Evolutionary conservation across 2,888 invertebrate genomes (phyloP).

Genomic region (Cosmia trapezina): DNA sequence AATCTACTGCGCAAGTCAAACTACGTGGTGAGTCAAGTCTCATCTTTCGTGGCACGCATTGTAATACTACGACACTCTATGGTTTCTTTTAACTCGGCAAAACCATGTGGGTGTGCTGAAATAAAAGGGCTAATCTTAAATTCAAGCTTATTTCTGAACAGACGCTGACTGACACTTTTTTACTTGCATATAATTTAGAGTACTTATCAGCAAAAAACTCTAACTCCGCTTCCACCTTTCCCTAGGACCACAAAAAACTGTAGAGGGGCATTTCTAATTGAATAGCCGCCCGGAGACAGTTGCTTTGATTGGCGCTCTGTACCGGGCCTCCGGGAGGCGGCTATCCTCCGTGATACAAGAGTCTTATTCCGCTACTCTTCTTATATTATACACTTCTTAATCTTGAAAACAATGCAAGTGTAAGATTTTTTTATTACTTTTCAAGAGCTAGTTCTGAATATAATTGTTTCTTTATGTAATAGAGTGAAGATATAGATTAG

Average conservation of each 20-base stretch:
- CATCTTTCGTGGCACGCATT: too few relatives aligned
- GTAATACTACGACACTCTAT: background rate
- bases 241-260: conserved; percentile 45
- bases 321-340: conserved; percentile 43
- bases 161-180: background rate
- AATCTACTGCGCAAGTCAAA: too few relatives aligned
- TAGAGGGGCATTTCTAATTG: conserved; percentile 77
- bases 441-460: background rate
- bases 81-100: background rate
- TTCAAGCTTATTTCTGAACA: background rate
- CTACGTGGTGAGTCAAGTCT: too few relatives aligned
- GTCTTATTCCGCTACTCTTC: conserved; percentile 50
- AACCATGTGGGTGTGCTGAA: background rate
- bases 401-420: conserved; percentile 49
- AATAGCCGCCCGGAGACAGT: conserved; percentile 78
- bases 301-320: conserved; percentile 75
- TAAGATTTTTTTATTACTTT: conserved; percentile 35
- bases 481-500: background rate
- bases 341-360: conserved; percentile 47
- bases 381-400: conserved; percentile 61
- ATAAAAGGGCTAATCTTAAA: background rate
- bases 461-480: background rate
- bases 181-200: background rate
- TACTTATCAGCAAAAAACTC: background rate
- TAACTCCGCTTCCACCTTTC: conserved; percentile 4